phyloP scores from a whole-genome alignment of 2,113 vertebrate genomes.

The Chiloscyllium plagiosum region DNA sequence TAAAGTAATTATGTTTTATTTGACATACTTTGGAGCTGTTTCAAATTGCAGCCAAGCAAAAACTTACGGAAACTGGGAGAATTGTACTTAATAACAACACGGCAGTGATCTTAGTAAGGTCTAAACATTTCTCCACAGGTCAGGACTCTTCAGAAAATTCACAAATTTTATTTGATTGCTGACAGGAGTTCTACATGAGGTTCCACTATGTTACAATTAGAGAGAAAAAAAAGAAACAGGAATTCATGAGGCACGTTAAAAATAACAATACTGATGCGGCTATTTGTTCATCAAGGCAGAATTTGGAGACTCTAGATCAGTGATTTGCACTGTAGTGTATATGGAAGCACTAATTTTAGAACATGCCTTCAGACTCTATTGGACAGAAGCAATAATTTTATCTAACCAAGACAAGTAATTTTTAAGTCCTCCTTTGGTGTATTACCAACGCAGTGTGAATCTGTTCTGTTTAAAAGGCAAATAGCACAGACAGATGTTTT shows the following conservation, averaged over 20 bases:
- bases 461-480: conserved; percentile 13
- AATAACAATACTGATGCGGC: conserved; percentile 28
- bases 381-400: conserved; percentile 21
- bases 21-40: background rate
- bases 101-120: background rate
- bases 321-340: conserved; percentile 21
- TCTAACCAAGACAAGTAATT: background rate
- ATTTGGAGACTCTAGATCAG: conserved; percentile 19
- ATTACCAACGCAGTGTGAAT: conserved; percentile 18
- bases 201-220: conserved; percentile 12
- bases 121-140: background rate
- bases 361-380: background rate
- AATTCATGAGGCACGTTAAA: conserved; percentile 16
- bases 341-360: conserved; percentile 16
- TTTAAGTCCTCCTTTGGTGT: conserved; percentile 1
- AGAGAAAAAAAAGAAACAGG: background rate
- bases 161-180: conserved; percentile 13
- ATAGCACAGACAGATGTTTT: background rate
- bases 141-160: background rate
- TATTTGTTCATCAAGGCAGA: conserved; percentile 30
- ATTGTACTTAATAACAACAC: background rate
- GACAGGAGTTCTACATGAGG: background rate
- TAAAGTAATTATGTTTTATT: conserved; percentile 12
- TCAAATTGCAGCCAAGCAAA: background rate
- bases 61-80: background rate